phyloP scores from a whole-genome alignment of 2,113 vertebrate genomes.

The Hiodon alosoides region DNA sequence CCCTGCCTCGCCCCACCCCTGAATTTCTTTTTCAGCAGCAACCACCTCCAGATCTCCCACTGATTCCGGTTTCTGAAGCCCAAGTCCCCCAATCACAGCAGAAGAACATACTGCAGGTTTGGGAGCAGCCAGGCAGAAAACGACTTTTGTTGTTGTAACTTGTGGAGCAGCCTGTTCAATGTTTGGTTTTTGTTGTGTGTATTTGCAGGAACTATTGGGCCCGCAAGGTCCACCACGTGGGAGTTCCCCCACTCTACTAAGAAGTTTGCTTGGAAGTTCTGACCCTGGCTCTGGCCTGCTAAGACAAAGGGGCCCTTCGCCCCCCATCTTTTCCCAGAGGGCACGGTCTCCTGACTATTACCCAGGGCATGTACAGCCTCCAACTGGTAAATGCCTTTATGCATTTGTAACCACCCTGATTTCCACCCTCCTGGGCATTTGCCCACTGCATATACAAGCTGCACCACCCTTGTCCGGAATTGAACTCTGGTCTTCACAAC shows the following conservation, averaged over 20 bases:
- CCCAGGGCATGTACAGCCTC: conserved; percentile 70
- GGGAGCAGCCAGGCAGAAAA: neutral
- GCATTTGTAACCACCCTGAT: neutral
- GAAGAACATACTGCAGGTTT: conserved; percentile 90
- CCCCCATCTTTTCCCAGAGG: conserved; percentile 78
- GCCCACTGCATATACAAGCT: too few relatives aligned
- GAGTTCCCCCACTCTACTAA: conserved; percentile 70
- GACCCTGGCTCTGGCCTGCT: conserved; percentile 69
- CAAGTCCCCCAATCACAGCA: conserved; percentile 64
- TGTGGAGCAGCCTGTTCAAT: neutral
- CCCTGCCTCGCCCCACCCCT: conserved; percentile 2
- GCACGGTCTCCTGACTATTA: conserved; percentile 84
- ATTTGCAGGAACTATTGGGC: conserved; percentile 79
- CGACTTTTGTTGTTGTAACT: neutral
- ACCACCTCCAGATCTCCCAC: conserved; percentile 74
- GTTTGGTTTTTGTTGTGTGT: neutral
- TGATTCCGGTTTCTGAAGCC: conserved; percentile 70
- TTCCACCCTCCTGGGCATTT: neutral
- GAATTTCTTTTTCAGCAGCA: conserved; percentile 43
- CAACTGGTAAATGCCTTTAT: conserved; percentile 60
- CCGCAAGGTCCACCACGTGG: conserved; percentile 65
- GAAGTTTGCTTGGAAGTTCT: conserved; percentile 72
- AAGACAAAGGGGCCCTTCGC: conserved; percentile 76
- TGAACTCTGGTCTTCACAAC: too few relatives aligned
- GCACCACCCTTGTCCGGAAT: too few relatives aligned